Conservation (phyloP, 2,113 vertebrate species). For the Thunnus maccoyii region DNA sequence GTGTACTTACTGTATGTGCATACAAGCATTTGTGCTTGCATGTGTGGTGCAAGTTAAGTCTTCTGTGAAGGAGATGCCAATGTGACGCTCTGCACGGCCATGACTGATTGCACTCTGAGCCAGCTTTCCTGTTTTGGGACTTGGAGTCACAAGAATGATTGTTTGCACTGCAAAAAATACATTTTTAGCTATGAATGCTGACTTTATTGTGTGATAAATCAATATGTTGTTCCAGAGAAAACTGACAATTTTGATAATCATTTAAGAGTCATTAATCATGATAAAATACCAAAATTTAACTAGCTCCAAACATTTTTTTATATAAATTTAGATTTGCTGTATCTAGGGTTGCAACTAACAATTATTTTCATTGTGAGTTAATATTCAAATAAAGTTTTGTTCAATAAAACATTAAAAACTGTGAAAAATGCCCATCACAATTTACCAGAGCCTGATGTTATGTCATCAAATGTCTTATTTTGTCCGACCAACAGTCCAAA, state of each 20-base stretch:
- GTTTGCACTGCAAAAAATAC: neutral
- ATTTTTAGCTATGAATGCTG: neutral
- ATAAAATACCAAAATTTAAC: neutral
- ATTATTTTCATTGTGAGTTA: no score
- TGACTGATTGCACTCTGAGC: constrained; percentile 39
- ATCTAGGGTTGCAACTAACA: no score
- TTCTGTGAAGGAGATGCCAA: constrained; percentile 47
- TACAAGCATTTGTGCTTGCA: constrained; percentile 13
- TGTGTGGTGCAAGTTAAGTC: constrained; percentile 27
- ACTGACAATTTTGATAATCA: neutral
- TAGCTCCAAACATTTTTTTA: neutral
- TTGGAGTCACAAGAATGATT: neutral
- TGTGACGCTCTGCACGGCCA: constrained; percentile 26
- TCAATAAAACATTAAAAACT: no score
- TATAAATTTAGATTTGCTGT: neutral
- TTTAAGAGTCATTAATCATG: neutral
- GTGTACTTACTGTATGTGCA: constrained; percentile 1
- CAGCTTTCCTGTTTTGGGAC: constrained; percentile 16
- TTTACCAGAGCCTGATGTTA: no score
- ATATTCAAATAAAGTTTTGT: no score
- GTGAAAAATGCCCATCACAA: no score
- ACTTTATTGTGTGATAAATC: neutral
- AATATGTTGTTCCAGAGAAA: neutral
- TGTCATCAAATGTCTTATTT: no score
- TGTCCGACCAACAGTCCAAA: no score